Evolutionary conservation across 2,888 invertebrate genomes (phyloP).

Genomic region (Agrotis clavis): DNA sequence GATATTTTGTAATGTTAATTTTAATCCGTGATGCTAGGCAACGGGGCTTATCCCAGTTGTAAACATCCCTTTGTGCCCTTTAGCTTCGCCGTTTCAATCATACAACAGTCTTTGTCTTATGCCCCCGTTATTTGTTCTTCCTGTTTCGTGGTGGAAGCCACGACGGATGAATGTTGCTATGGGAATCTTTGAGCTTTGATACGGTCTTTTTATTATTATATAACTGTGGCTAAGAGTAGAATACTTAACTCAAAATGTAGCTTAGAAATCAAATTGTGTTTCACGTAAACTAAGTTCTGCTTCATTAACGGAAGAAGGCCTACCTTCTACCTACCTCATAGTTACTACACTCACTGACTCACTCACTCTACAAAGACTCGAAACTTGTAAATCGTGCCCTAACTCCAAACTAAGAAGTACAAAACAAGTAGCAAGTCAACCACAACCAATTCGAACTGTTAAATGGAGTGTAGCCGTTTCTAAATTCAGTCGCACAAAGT

Average conservation of each 20-base stretch:
- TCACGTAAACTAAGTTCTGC: neutral
- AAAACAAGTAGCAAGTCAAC: constrained; percentile 16
- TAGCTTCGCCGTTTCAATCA: neutral
- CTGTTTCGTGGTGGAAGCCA: neutral
- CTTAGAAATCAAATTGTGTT: too few species aligned
- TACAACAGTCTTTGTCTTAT: neutral
- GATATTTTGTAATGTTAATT: neutral
- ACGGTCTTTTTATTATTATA: too few species aligned
- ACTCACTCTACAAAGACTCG: neutral
- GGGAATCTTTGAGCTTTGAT: neutral
- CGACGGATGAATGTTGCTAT: neutral
- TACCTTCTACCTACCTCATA: neutral
- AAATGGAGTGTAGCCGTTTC: constrained; percentile 18
- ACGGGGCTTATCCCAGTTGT: neutral
- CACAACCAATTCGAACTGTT: constrained; percentile 21
- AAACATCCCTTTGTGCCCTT: neutral
- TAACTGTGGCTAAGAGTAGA: too few species aligned
- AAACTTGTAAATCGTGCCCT: neutral
- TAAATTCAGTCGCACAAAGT: constrained; percentile 21
- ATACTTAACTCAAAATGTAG: too few species aligned
- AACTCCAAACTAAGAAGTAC: constrained; percentile 23
- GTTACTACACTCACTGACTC: neutral
- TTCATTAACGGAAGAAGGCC: neutral
- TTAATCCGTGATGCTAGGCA: neutral
- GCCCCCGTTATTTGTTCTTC: neutral